These are phyloP conservation scores for Ardeotis arabs DNA, from an alignment of 2,113 vertebrate genomes.

Conservation along the genomic window DNA sequence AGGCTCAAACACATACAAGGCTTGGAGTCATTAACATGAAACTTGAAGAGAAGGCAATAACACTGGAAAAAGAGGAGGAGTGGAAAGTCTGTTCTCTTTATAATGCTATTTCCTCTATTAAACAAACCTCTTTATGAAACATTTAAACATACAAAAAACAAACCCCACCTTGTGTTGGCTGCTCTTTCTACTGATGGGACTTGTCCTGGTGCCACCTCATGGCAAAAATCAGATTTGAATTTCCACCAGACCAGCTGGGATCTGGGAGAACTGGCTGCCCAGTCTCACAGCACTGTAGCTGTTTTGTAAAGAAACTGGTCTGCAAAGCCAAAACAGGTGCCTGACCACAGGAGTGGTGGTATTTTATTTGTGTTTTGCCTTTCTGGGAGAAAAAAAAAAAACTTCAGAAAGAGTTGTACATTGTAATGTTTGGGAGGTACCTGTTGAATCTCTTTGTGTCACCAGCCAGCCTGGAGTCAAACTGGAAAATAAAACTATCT, in stretches of 20 bases:
- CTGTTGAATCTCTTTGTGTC: accelerated
- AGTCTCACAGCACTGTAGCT: neutral
- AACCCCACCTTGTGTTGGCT: neutral
- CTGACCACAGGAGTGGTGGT: neutral
- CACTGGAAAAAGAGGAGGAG: constrained; percentile 58
- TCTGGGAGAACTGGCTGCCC: neutral
- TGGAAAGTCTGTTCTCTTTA: constrained; percentile 45
- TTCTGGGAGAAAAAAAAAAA: neutral
- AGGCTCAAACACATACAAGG: neutral
- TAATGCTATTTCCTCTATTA: constrained; percentile 55
- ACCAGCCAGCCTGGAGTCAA: neutral
- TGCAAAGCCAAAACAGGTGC: neutral
- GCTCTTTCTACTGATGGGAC: neutral
- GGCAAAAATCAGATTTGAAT: neutral
- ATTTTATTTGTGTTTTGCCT: neutral
- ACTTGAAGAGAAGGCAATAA: neutral
- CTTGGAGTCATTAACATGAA: neutral
- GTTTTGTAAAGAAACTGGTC: neutral
- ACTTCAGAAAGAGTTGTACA: accelerated
- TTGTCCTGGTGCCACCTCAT: constrained; percentile 5
- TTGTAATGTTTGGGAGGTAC: too few relatives aligned
- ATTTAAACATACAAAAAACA: neutral
- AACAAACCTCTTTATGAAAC: constrained; percentile 28
- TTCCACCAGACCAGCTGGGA: neutral
- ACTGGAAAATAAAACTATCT: too few relatives aligned